Evolutionary conservation across 2,888 invertebrate species (phyloP).

Genomic region (Polymixis lichenea): DNA sequence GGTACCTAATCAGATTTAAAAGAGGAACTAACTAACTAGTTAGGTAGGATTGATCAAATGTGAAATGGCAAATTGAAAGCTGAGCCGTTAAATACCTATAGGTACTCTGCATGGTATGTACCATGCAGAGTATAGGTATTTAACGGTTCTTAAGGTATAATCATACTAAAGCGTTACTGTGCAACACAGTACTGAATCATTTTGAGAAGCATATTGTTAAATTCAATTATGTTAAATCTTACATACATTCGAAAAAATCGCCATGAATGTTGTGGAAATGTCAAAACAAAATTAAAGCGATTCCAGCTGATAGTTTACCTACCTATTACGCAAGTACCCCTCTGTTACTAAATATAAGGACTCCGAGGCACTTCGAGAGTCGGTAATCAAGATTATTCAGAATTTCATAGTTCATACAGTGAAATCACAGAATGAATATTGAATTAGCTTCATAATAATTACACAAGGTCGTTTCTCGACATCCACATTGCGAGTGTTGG

Average conservation of each 20-base stretch:
- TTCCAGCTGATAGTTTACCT: too few species aligned
- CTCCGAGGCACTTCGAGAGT: neutral
- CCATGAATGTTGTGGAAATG: too few species aligned
- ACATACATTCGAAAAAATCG: too few species aligned
- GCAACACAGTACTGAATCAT: too few species aligned
- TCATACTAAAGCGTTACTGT: neutral
- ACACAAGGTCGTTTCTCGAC: neutral
- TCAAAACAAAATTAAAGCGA: too few species aligned
- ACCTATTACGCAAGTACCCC: too few species aligned
- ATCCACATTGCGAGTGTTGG: neutral
- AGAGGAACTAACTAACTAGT: neutral
- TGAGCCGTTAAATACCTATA: too few species aligned
- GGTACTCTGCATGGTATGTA: too few species aligned
- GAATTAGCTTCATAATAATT: neutral
- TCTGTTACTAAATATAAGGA: neutral
- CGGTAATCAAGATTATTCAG: neutral
- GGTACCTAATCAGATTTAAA: neutral
- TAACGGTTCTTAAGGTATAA: too few species aligned
- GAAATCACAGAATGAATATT: neutral
- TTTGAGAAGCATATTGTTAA: too few species aligned
- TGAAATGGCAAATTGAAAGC: neutral
- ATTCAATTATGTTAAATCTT: too few species aligned
- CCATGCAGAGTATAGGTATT: too few species aligned
- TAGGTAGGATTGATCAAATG: neutral
- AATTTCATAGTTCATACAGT: neutral